Conservation (phyloP, 2,113 vertebrate species). For the Oryzias celebensis region DNA sequence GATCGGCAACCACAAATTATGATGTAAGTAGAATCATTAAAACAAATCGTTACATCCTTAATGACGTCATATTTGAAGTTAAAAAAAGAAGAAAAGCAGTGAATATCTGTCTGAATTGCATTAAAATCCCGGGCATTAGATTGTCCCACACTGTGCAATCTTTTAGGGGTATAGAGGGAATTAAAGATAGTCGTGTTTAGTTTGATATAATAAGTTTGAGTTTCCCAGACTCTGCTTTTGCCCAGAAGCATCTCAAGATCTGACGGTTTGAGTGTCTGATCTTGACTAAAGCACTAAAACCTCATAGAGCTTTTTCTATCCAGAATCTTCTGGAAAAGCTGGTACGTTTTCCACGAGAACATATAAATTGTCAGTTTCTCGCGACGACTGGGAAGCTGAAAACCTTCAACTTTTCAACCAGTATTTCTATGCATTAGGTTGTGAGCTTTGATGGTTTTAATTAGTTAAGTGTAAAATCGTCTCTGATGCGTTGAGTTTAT, state of each 20-base stretch:
- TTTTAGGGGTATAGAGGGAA: no score
- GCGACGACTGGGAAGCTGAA: not conserved
- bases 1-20: no score
- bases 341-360: not conserved
- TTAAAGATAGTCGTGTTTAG: constrained; percentile 12
- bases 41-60: no score
- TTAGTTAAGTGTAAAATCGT: constrained; percentile 22
- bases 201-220: constrained; percentile 36
- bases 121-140: not conserved
- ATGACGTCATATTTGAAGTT: no score
- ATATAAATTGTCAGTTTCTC: not conserved
- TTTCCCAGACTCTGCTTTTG: constrained; percentile 21
- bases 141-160: not conserved
- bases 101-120: no score
- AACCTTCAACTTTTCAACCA: no score
- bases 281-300: constrained; percentile 15
- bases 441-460: constrained; percentile 18
- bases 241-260: constrained; percentile 37
- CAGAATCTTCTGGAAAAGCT: not conserved
- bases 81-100: no score
- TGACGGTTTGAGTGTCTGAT: constrained; percentile 26
- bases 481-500: constrained; percentile 9
- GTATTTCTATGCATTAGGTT: not conserved
- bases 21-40: no score
- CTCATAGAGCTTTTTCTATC: not conserved